A percentile compares a stretch with the other conserved stretches of the same genome.
phyloP scores from a whole-genome alignment of 2,797 vertebrate genomes.

The Pelochelys cantorii region DNA sequence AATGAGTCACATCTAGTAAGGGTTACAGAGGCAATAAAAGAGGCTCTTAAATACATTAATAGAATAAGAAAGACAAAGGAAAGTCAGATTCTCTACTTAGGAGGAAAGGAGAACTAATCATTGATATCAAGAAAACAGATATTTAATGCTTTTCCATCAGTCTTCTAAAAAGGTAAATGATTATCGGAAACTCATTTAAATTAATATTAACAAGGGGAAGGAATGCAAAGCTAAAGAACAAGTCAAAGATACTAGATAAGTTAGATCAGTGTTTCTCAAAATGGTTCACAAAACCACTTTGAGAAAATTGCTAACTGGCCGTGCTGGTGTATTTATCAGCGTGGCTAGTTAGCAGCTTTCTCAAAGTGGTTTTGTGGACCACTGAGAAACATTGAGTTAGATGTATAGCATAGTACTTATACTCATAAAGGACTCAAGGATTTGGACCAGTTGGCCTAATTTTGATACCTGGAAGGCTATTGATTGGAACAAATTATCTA shows the following conservation, averaged over 20 bases:
- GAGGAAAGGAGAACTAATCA: background rate
- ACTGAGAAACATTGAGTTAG: too few species aligned
- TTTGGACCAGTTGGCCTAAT: background rate
- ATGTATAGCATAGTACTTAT: background rate
- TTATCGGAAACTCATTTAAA: background rate
- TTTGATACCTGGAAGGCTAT: background rate
- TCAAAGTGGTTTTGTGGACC: too few species aligned
- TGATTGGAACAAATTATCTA: background rate
- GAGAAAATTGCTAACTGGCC: too few species aligned
- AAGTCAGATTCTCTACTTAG: background rate
- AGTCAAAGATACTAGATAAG: background rate
- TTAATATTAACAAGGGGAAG: background rate
- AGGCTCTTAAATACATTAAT: background rate
- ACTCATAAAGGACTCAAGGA: background rate
- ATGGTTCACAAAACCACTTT: too few species aligned
- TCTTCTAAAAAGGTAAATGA: background rate
- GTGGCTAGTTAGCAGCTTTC: too few species aligned
- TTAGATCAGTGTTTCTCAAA: too few species aligned
- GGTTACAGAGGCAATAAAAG: background rate
- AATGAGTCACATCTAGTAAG: background rate
- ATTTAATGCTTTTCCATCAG: background rate
- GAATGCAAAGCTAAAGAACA: background rate
- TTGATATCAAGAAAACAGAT: background rate
- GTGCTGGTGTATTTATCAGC: too few species aligned
- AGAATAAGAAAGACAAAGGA: background rate